These are phyloP conservation scores for Xenopus laevis DNA, from an alignment of 2,113 vertebrate genomes.

Conservation along the genomic window DNA sequence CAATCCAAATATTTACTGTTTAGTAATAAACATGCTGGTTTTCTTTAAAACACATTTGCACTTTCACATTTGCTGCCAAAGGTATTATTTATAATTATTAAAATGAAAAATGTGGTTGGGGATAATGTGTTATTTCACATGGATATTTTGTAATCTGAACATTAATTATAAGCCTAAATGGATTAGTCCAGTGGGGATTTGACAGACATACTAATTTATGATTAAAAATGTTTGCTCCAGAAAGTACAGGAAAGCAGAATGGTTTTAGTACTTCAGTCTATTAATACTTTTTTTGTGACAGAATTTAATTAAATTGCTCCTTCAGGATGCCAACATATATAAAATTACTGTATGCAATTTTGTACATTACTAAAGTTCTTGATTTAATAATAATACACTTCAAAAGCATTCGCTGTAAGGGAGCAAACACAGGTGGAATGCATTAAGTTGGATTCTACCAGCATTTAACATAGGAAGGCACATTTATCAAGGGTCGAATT, in stretches of 20 bases:
- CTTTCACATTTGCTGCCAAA: no score
- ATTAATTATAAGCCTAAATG: slow-evolving; percentile 9
- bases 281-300: slow-evolving; percentile 19
- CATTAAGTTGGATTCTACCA: no score
- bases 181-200: slow-evolving; percentile 10
- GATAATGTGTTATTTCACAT: background rate
- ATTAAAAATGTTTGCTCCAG: slow-evolving; percentile 13
- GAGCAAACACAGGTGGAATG: no score
- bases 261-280: slow-evolving; percentile 8
- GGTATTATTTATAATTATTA: no score
- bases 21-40: no score
- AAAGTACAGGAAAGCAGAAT: slow-evolving; percentile 10
- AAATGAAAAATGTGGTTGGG: no score
- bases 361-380: background rate
- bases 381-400: no score
- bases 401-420: no score
- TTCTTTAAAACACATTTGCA: no score
- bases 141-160: background rate
- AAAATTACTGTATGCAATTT: slow-evolving; percentile 26
- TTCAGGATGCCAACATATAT: slow-evolving; percentile 19
- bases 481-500: no score
- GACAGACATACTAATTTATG: slow-evolving; percentile 5
- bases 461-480: no score
- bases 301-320: slow-evolving; percentile 27
- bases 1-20: no score